Conservation (phyloP, 92 coral and sea anemone genomes). For the Palythoa caribaeorum region DNA sequence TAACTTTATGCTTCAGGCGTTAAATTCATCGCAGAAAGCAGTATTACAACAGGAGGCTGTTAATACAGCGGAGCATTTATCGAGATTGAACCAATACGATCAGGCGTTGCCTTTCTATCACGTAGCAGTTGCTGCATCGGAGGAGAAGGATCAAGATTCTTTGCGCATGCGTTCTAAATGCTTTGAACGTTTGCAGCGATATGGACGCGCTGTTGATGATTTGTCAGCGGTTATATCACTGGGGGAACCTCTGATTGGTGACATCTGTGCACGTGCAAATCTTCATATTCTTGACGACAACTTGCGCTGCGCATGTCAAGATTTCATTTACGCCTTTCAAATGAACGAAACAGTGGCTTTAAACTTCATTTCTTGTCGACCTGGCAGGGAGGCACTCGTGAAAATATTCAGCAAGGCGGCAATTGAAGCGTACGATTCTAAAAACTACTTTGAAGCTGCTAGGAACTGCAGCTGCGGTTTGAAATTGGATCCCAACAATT, state of each 20-base stretch:
- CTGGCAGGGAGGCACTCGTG: conserved; percentile 71
- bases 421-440: conserved; percentile 60
- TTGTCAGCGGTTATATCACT: conserved; percentile 75
- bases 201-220: conserved; percentile 84
- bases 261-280: conserved; percentile 88
- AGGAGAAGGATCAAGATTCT: conserved; percentile 71
- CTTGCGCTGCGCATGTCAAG: conserved; percentile 74
- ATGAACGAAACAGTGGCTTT: conserved; percentile 77
- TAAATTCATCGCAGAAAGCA: conserved; percentile 71
- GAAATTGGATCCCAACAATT: conserved; percentile 74
- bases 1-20: conserved; percentile 65
- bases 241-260: conserved; percentile 74
- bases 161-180: conserved; percentile 96
- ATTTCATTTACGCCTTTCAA: conserved; percentile 79
- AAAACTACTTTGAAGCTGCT: conserved; percentile 69
- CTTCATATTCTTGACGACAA: conserved; percentile 79
- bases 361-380: conserved; percentile 76
- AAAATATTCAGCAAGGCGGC: conserved; percentile 70
- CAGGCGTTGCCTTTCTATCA: conserved; percentile 75
- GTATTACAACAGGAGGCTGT: conserved; percentile 66
- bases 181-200: conserved; percentile 69
- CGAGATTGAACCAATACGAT: conserved; percentile 54
- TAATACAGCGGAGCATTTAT: conserved; percentile 66
- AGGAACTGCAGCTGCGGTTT: conserved; percentile 77
- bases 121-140: conserved; percentile 74